Base-by-base conservation (phyloP, 2,888 invertebrate genomes). In the Idaea dimidiata region DNA sequence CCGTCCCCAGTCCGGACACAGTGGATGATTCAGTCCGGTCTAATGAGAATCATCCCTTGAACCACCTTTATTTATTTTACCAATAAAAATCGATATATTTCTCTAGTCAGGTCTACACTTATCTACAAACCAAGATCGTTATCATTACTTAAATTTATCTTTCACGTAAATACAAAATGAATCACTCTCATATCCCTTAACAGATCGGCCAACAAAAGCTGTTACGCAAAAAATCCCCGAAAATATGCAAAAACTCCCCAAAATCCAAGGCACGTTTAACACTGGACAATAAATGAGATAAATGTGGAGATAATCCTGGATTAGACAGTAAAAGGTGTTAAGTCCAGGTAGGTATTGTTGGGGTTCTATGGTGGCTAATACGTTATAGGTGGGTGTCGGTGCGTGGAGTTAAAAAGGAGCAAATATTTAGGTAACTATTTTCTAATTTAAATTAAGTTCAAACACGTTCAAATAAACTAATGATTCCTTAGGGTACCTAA, bases 231-330 rank as follows among this genome's bases (percentile, higher is more conserved):
- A 43, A 43, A 43, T 43, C 7, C 10, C 10, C 43, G 10, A 43
- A 43, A 43, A 33, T 8, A 32, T n/a, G n/a, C n/a, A n/a, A n/a
- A n/a, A n/a, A n/a, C n/a, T 14, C 14, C 43, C 43, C 8, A 43
- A 43, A 43, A 43, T 43, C 43, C 43, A 43, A 43, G 43, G 43
- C 43, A 43, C 43, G 43, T 43, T 43, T 43, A 43, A 43, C 43
- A 43, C 14, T 43, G 43, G 43, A 43, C 43, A 43, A 43, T 43
- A 43, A 43, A 43, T 43, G 17, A 61, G 65, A 64, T 66, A 43
- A 67, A 59, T 31, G 24, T 55, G 58, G 16, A 32, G 65, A 64
- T 69, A 58, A 71, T 66, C 58, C 58, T 62, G 57, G 68, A 63
- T 71, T 64, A 71, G 62, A n/a, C 5, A 10, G 16, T 31, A 16